Evolutionary conservation across 2,113 vertebrate species (phyloP), one percentile per base, ranked within the genome.

Genomic region (Sarotherodon lohbergeri): DNA sequence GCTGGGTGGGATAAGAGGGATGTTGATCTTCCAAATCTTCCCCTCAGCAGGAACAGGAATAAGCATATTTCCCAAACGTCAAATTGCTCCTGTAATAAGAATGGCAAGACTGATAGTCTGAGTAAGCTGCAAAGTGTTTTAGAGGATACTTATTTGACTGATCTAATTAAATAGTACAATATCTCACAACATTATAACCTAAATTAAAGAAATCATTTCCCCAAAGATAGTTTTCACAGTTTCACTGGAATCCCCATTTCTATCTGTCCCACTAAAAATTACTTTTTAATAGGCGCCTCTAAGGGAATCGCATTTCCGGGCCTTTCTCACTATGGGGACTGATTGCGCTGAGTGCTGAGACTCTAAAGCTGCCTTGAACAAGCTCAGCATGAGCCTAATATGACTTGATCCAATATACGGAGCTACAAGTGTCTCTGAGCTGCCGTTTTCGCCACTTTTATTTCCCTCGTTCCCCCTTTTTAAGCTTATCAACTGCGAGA

Each of bases 331-430:
- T n/a, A 6, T 46, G 12, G 81, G 73, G 81, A 84, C 85, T 57
- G 27, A 76, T 83, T 84, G 41, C 82, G 27, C 9, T 7, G 71
- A 79, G 66, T 59, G 22, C 85, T 3, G 78, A 61, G 68, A 66
- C 83, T 89, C 79, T 50, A 22, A 90, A 93, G 83, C 82, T 61
- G 88, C 85, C 56, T 79, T 81, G 88, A 93, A 94, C 89, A 79
- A 93, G 91, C 94, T 93, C 92, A 91, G 93, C 93, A 29, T 89
- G 93, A 92, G 76, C 88, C 84, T 86, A 90, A 91, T 92, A 90
- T 92, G 86, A 82, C 68, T 92, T 22, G 76, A 89, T 68, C 84
- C 14, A 14, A 80, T 55, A 24, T 4, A 56, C 5, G 12, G 76
- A 85, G 81, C 68, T 24, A 1, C 83, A 59, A 2, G 27, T 52